Evolutionary conservation across 92 coral and sea anemone genomes (phyloP).

Genomic region (Virgularia gustaviana): DNA sequence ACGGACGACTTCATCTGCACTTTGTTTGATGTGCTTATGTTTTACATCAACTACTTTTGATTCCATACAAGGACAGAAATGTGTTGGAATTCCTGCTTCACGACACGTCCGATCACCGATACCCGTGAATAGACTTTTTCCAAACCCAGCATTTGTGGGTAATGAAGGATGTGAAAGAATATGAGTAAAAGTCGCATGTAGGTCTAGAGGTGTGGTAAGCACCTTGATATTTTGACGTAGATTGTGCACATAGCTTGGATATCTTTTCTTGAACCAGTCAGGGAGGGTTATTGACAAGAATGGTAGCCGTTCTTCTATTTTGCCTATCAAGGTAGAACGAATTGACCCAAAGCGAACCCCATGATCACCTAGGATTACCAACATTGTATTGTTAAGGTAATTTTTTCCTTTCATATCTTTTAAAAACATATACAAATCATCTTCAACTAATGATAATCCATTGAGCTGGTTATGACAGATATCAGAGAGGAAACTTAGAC

Average conservation of each 20-base stretch:
- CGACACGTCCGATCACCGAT: slow-evolving; percentile 49
- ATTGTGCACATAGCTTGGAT: slow-evolving; percentile 36
- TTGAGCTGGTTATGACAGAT: slow-evolving; percentile 53
- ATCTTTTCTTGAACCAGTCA: slow-evolving; percentile 46
- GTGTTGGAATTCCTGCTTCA: slow-evolving; percentile 47
- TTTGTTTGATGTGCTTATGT: slow-evolving; percentile 43
- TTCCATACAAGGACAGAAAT: slow-evolving; percentile 56
- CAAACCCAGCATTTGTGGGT: slow-evolving; percentile 35
- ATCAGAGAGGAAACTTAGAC: slow-evolving; percentile 62
- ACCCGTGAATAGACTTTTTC: slow-evolving; percentile 43
- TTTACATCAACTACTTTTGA: slow-evolving; percentile 44
- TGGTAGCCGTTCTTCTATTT: slow-evolving; percentile 77
- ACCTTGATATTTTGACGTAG: slow-evolving; percentile 57
- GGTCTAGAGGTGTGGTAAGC: slow-evolving; percentile 60
- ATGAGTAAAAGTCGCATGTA: slow-evolving; percentile 65
- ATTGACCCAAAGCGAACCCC: slow-evolving; percentile 56
- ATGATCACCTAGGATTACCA: slow-evolving; percentile 68
- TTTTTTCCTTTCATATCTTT: slow-evolving; percentile 62
- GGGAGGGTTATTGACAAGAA: slow-evolving; percentile 68
- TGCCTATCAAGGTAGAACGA: slow-evolving; percentile 68
- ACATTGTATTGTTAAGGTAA: slow-evolving; percentile 62
- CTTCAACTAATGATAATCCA: slow-evolving; percentile 49
- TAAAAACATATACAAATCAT: slow-evolving; percentile 58
- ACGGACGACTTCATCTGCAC: slow-evolving; percentile 33
- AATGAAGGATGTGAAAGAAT: slow-evolving; percentile 37